These are phyloP conservation scores for Abrostola tripartita DNA, from an alignment of 2,888 invertebrate species.

Conservation along the genomic window DNA sequence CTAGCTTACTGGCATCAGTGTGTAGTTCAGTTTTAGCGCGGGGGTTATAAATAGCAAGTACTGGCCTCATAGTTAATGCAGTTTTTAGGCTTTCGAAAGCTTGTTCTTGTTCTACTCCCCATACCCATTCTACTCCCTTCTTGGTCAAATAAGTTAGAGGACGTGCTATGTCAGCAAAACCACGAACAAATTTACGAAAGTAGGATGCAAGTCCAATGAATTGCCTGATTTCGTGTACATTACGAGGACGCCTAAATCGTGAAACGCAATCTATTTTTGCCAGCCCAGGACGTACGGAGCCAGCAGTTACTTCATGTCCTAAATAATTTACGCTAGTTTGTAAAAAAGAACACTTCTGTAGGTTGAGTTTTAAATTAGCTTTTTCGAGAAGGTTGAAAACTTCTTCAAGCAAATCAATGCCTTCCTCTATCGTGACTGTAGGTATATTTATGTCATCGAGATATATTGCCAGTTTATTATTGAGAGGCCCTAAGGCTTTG, in stretches of 20 bases:
- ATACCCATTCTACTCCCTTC: no score
- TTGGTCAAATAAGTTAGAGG: no score
- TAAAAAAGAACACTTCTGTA: conserved; percentile 1
- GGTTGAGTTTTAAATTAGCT: conserved; percentile 5
- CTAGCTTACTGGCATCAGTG: no score
- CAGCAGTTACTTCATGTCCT: conserved; percentile 2
- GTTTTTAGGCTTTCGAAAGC: no score
- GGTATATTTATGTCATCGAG: conserved; percentile 1
- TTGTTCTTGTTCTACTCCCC: no score
- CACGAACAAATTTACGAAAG: no score
- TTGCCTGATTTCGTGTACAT: not conserved
- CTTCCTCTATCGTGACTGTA: not conserved
- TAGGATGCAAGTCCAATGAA: no score
- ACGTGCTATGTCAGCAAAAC: no score
- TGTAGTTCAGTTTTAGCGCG: no score
- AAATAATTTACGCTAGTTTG: conserved; percentile 4
- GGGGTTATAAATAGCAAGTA: no score
- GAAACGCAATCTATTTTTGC: not conserved
- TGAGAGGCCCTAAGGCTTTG: not conserved
- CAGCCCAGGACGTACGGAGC: not conserved
- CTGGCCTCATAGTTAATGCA: no score
- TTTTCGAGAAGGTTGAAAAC: not conserved
- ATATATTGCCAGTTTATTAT: conserved; percentile 1
- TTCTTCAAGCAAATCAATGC: not conserved
- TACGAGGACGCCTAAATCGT: not conserved